These are phyloP conservation scores for Megaceryle torquata DNA, from an alignment of 2,113 vertebrate species.

Conservation along the genomic window DNA sequence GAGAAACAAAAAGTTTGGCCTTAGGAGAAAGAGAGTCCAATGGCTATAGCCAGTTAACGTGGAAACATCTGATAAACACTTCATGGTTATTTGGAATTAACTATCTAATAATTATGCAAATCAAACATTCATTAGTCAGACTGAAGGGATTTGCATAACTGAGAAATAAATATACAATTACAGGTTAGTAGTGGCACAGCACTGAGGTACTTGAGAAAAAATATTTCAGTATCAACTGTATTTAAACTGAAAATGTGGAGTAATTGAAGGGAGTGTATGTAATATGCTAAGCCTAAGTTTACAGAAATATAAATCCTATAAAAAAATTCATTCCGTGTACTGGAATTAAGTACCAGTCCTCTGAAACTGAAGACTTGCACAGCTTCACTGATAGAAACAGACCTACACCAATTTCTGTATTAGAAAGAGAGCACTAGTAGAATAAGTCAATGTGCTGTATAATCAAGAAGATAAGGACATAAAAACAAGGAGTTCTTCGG, in stretches of 20 bases:
- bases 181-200: not conserved
- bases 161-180: slow-evolving; percentile 24
- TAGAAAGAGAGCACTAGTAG: not conserved
- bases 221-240: not conserved
- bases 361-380: not conserved
- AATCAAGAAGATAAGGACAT: not conserved
- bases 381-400: not conserved
- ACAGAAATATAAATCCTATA: not conserved
- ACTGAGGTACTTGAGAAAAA: not conserved
- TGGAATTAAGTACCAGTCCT: not conserved
- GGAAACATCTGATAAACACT: not conserved
- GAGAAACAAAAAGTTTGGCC: not conserved
- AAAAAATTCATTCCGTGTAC: not conserved
- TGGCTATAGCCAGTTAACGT: not conserved
- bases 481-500: not conserved
- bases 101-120: slow-evolving; percentile 19
- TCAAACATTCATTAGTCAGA: not conserved
- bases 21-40: not conserved
- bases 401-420: not conserved
- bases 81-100: not conserved
- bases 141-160: slow-evolving; percentile 1
- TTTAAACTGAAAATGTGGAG: not conserved
- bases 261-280: not conserved
- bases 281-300: not conserved
- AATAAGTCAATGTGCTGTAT: not conserved